Evolutionary conservation across 1,140 invertebrate genomes (phyloP).

Genomic region (Neoseiulus cucumeris): DNA sequence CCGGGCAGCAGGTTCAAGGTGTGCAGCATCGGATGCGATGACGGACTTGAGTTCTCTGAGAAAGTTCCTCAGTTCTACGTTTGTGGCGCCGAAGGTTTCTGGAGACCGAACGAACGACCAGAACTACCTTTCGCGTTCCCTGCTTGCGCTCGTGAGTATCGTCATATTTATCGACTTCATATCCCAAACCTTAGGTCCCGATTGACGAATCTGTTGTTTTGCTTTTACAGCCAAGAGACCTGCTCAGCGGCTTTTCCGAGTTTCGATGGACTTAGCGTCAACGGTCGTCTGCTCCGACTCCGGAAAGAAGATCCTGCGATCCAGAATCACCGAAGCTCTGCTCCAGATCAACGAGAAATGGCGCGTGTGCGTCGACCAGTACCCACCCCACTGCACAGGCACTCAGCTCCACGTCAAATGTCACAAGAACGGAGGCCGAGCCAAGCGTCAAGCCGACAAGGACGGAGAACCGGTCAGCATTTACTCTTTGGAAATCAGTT

Average conservation of each 20-base stretch:
- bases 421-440: slow-evolving; percentile 30
- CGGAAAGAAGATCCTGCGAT: slow-evolving; percentile 66
- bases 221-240: slow-evolving; percentile 43
- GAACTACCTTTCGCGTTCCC: slow-evolving; percentile 60
- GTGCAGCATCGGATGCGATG: slow-evolving; percentile 62
- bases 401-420: slow-evolving; percentile 71
- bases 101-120: slow-evolving; percentile 64
- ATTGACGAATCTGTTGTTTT: not conserved
- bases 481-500: slow-evolving; percentile 68
- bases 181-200: not conserved
- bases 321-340: slow-evolving; percentile 64
- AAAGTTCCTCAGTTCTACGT: slow-evolving; percentile 81
- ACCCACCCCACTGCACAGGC: slow-evolving; percentile 45
- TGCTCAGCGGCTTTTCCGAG: slow-evolving; percentile 74
- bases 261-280: slow-evolving; percentile 77
- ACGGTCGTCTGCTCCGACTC: slow-evolving; percentile 81
- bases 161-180: not conserved
- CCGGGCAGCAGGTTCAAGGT: slow-evolving; percentile 46
- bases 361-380: slow-evolving; percentile 74
- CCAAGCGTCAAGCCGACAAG: slow-evolving; percentile 34
- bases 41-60: slow-evolving; percentile 67
- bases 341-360: slow-evolving; percentile 72
- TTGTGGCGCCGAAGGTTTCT: slow-evolving; percentile 86
- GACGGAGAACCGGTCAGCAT: slow-evolving; percentile 44
- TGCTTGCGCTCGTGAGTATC: slow-evolving; percentile 57